Base-by-base conservation (phyloP, 2,113 vertebrate species). In the Marmota flaviventris region DNA sequence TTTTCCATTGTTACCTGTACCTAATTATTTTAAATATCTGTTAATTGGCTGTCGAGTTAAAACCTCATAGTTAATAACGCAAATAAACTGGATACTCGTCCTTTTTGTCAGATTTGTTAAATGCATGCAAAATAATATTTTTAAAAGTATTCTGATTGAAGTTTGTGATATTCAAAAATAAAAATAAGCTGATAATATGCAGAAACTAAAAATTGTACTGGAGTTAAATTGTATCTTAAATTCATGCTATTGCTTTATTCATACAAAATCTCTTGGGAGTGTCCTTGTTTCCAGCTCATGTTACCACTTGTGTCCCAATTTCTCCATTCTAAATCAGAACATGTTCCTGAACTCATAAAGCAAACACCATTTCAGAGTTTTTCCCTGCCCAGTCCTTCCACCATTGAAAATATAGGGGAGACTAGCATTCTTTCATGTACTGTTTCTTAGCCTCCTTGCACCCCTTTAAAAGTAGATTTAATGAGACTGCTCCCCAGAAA, bases 1-100 rank as follows among this genome's bases (percentile, higher is more conserved):
- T 98, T 98, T 98, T 98, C 97, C 96, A 97, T 98, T 97, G 95
- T 98, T 95, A 98, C 65, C 90, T 90, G 89, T 98, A 97, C 93
- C 97, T 98, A 95, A 97, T 97, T 20, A 95, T 91, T 98, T 94
- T 90, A 97, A 96, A 91, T 97, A 95, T 81, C 67, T 98, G 93
- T 98, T 97, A 95, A 97, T 97, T 98, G 98, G 88, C 96, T 96
- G 72, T 98, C 98, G 85, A 92, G 85, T 87, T 97, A 93, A 98
- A 98, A 97, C 96, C 85, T 95, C 72, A 85, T 91, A 95, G 96
- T 98, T 85, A 96, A 27, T 94, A 97, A 90, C 22, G 20, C 97
- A 94, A 95, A 90, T 96, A 95, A 98, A 96, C 85, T 98, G 94
- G 96, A 95, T 91, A 91, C 91, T 84, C 95, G 92, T 98, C 87